Percentiles rank a stretch among this genome's conserved stretches.
Evolutionary conservation across 2,888 invertebrate species (phyloP).

Genomic region (Xylota segnis): DNA sequence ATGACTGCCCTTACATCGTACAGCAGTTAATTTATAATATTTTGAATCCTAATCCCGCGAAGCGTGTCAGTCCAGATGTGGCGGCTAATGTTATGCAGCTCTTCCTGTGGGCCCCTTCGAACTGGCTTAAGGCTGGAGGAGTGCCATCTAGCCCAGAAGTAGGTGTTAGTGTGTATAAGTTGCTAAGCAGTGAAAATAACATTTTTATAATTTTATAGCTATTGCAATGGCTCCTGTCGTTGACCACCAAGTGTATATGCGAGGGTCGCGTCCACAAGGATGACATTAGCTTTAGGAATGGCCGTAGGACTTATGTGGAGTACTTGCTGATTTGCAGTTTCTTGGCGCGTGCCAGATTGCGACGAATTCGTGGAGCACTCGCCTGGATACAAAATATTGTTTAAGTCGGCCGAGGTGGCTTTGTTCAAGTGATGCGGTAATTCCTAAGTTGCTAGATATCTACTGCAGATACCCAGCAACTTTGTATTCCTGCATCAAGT

Average conservation of each 20-base stretch:
- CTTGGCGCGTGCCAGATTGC: constrained; percentile 87
- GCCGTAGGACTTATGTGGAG: constrained; percentile 89
- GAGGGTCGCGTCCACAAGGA: constrained; percentile 85
- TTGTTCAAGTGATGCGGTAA: neutral
- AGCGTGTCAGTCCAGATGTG: constrained; percentile 88
- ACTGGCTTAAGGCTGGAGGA: constrained; percentile 87
- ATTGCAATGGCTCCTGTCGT: constrained; percentile 90
- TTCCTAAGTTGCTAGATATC: neutral
- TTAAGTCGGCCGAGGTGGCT: constrained; percentile 26
- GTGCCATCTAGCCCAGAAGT: constrained; percentile 88
- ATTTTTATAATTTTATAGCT: constrained; percentile 84
- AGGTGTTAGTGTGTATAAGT: constrained; percentile 34
- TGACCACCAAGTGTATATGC: constrained; percentile 90
- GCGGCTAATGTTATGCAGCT: constrained; percentile 92
- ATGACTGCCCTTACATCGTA: constrained; percentile 86
- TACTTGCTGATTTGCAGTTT: constrained; percentile 90
- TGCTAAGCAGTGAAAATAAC: neutral
- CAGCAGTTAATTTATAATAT: constrained; percentile 87
- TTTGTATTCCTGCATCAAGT: neutral
- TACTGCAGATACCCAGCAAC: neutral
- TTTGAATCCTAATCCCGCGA: constrained; percentile 87
- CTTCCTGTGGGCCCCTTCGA: constrained; percentile 90
- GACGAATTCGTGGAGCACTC: constrained; percentile 87
- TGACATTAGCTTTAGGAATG: constrained; percentile 79
- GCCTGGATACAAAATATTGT: constrained; percentile 87